These are phyloP conservation scores for Maconellicoccus hirsutus DNA, from an alignment of 1,140 invertebrate genomes.

Conservation along the genomic window DNA sequence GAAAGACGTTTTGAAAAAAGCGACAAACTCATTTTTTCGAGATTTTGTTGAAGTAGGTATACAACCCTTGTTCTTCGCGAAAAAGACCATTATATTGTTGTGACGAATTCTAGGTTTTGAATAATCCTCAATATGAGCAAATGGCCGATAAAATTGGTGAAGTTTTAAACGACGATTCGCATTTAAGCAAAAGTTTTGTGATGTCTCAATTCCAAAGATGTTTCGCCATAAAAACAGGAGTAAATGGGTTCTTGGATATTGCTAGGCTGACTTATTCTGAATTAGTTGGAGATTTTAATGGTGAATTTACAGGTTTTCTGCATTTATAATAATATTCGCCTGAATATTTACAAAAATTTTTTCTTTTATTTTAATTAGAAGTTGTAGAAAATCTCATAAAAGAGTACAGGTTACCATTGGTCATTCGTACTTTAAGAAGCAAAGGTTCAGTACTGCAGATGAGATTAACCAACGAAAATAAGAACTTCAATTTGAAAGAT, in stretches of 20 bases:
- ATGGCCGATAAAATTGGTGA: slow-evolving; percentile 51
- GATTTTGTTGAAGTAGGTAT: slow-evolving; percentile 18
- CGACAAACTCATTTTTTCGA: slow-evolving; percentile 11
- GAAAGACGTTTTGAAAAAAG: slow-evolving; percentile 31
- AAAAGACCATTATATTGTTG: slow-evolving; percentile 15
- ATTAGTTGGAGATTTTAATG: slow-evolving; percentile 61
- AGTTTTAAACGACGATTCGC: slow-evolving; percentile 60
- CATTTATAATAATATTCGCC: not conserved
- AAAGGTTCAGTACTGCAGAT: slow-evolving; percentile 68
- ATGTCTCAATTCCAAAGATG: slow-evolving; percentile 62
- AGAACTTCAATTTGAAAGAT: slow-evolving; percentile 40
- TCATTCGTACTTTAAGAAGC: slow-evolving; percentile 48
- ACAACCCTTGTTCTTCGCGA: not conserved
- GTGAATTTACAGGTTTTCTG: slow-evolving; percentile 34
- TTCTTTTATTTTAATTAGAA: slow-evolving; percentile 36
- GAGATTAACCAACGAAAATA: slow-evolving; percentile 35
- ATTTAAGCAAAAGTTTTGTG: slow-evolving; percentile 51
- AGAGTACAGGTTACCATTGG: slow-evolving; percentile 51
- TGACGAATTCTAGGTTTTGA: slow-evolving; percentile 37
- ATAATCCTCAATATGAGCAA: slow-evolving; percentile 40
- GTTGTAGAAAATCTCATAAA: slow-evolving; percentile 47
- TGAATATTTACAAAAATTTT: slow-evolving; percentile 6
- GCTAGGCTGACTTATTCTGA: slow-evolving; percentile 65
- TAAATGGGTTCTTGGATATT: slow-evolving; percentile 63
- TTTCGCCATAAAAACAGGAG: slow-evolving; percentile 65